Conservation (phyloP, 2,113 vertebrate species). For the Melospiza georgiana region DNA sequence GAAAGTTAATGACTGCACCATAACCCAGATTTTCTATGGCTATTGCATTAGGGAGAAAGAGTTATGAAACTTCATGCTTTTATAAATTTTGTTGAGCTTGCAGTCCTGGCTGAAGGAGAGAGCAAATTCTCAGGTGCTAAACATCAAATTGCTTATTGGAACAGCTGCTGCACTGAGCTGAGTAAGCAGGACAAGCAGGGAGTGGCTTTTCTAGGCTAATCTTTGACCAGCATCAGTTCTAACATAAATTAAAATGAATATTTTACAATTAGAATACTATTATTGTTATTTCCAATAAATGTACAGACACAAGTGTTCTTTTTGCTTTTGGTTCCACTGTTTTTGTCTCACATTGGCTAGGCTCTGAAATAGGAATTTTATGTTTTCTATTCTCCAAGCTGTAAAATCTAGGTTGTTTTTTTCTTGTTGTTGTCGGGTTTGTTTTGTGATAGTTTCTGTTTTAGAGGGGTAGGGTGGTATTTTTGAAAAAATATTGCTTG, state of each 20-base stretch:
- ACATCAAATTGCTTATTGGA: slow-evolving; percentile 75
- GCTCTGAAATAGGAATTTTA: neutral
- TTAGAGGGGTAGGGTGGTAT: neutral
- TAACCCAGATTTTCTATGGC: slow-evolving; percentile 56
- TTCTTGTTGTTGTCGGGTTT: neutral
- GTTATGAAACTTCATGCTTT: slow-evolving; percentile 65
- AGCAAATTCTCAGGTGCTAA: slow-evolving; percentile 75
- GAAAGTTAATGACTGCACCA: slow-evolving; percentile 41
- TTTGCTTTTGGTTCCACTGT: neutral
- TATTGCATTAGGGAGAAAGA: slow-evolving; percentile 33
- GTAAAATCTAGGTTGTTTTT: neutral
- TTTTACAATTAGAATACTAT: neutral
- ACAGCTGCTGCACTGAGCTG: slow-evolving; percentile 74
- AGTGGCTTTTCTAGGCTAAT: slow-evolving; percentile 6
- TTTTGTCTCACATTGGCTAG: neutral
- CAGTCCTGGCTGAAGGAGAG: slow-evolving; percentile 68
- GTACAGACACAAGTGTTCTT: neutral
- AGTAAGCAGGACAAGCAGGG: slow-evolving; percentile 67
- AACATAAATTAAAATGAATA: neutral
- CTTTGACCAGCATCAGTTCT: slow-evolving; percentile 1
- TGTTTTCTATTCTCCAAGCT: neutral
- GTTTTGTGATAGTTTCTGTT: neutral
- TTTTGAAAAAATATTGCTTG: neutral
- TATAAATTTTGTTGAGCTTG: slow-evolving; percentile 76
- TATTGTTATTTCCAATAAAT: neutral